Conservation (phyloP, 2,797 vertebrate genomes). For the Neopelma chrysocephalum region DNA sequence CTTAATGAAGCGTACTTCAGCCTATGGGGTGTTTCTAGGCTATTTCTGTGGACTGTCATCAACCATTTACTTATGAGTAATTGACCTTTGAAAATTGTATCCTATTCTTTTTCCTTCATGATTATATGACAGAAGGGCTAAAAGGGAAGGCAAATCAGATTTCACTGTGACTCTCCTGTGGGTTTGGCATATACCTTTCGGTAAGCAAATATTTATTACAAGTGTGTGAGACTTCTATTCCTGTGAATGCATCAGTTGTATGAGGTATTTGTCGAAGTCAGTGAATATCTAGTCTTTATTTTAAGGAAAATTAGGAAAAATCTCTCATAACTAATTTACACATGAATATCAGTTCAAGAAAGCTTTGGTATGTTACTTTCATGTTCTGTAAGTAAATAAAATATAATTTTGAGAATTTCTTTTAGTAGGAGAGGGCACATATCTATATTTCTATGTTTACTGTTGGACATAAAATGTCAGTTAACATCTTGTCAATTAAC, state of each 20-base stretch:
- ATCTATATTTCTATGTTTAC: neutral
- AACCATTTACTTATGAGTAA: neutral
- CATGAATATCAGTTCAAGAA: neutral
- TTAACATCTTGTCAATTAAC: neutral
- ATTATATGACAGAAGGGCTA: neutral
- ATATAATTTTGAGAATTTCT: neutral
- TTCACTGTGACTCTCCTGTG: neutral
- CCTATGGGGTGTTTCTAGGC: neutral
- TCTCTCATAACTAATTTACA: neutral
- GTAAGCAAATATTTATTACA: neutral
- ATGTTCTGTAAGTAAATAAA: neutral
- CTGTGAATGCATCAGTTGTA: neutral
- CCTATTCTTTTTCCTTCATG: neutral
- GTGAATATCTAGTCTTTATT: neutral
- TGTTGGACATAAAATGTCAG: neutral
- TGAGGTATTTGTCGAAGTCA: neutral
- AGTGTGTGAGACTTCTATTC: neutral
- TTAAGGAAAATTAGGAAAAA: neutral
- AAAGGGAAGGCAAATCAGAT: neutral
- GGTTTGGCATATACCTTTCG: neutral
- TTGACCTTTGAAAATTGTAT: constrained; percentile 27
- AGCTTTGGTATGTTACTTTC: neutral
- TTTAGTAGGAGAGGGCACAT: neutral
- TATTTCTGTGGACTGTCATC: neutral
- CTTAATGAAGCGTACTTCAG: neutral